phyloP scores from a whole-genome alignment of 1,140 invertebrate genomes.

The Polypedilum pembai region DNA sequence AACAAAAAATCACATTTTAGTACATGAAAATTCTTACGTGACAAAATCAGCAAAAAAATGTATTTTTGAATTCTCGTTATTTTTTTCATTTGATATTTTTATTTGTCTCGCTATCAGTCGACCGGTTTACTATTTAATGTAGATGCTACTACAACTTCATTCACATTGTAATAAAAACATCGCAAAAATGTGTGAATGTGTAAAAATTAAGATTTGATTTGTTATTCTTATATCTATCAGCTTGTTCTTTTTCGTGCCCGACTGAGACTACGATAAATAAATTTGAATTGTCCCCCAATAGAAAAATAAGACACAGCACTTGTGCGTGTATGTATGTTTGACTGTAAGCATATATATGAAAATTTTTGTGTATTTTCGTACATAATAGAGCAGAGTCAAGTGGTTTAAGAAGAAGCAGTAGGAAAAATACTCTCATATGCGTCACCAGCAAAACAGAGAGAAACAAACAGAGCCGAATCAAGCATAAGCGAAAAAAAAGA shows the following conservation, averaged over 20 bases:
- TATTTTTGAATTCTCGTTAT: too few species aligned
- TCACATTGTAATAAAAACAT: too few species aligned
- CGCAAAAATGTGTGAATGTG: too few species aligned
- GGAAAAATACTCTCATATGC: background rate
- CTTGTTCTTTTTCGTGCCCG: background rate
- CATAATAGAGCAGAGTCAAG: background rate
- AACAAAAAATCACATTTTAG: too few species aligned
- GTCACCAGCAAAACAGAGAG: background rate
- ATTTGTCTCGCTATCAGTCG: too few species aligned
- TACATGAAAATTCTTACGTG: too few species aligned
- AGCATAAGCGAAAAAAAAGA: background rate
- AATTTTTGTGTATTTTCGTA: background rate
- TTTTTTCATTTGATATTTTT: too few species aligned
- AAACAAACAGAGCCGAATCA: background rate
- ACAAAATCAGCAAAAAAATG: too few species aligned
- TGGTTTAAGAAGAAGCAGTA: background rate
- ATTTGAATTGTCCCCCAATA: conserved; percentile 16
- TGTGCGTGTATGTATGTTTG: background rate
- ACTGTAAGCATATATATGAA: background rate
- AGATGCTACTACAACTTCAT: too few species aligned
- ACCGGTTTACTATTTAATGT: too few species aligned
- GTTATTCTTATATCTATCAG: too few species aligned
- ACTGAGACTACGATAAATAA: conserved; percentile 24
- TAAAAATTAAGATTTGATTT: too few species aligned
- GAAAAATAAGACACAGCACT: background rate